A percentile compares a stretch with the other conserved stretches of the same genome.
Conservation (phyloP, 1,140 invertebrate species). For the Catajapyx aquilonaris region DNA sequence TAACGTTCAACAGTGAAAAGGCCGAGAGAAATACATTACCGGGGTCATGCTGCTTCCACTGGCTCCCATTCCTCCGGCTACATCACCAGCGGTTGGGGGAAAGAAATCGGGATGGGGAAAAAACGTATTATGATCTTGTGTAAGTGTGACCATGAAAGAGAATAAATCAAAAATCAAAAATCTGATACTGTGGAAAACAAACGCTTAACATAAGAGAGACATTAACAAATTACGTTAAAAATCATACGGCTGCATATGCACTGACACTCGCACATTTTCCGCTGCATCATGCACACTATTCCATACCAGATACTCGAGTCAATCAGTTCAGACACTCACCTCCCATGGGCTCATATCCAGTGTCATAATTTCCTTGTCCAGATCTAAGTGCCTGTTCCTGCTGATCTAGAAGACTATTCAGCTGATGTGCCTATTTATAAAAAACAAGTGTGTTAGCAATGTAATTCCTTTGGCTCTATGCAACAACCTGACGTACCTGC, state of each 20-base stretch:
- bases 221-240: not conserved
- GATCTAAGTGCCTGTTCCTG: constrained; percentile 29
- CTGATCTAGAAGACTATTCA: constrained; percentile 35
- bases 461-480: not conserved
- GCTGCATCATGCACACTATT: not conserved
- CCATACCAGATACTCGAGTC: constrained; percentile 1
- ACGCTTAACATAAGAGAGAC: not conserved
- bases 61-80: not conserved
- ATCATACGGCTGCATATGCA: not conserved
- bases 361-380: constrained; percentile 13
- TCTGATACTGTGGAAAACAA: not conserved
- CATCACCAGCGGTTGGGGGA: too few species aligned
- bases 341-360: constrained; percentile 8
- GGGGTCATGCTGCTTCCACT: constrained; percentile 1
- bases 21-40: constrained; percentile 8
- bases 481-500: constrained; percentile 28
- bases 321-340: too few species aligned
- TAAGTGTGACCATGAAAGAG: not conserved
- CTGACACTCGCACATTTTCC: not conserved
- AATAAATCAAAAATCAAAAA: not conserved
- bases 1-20: too few species aligned
- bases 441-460: not conserved
- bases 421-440: constrained; percentile 26
- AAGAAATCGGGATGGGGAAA: too few species aligned
- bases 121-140: too few species aligned